Base-by-base conservation (phyloP, 2,888 invertebrate species). In the Zygothrica quintamaculata region DNA sequence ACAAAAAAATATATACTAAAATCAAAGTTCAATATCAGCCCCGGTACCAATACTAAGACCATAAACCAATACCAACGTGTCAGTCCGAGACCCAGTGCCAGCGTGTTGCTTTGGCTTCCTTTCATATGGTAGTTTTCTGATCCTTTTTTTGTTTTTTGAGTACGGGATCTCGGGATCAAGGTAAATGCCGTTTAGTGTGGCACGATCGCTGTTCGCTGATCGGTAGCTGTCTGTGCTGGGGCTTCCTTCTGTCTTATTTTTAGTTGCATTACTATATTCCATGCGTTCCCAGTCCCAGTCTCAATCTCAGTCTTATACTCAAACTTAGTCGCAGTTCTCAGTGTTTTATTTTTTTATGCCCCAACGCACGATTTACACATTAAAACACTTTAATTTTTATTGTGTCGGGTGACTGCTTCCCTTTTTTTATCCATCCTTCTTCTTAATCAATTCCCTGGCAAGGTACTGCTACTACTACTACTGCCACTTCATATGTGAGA, bases 301-400 rank as follows among this genome's bases (percentile, higher is more conserved):
- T 1, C n/a, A n/a, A n/a, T n/a, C n/a, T n/a, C n/a, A n/a, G n/a
- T n/a, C n/a, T n/a, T n/a, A n/a, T n/a, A n/a, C n/a, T n/a, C n/a
- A n/a, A n/a, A n/a, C n/a, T n/a, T n/a, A 29, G 7, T n/a, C 29
- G 9, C n/a, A 29, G 52, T 51, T 43, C 56, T 53, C 42, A 40
- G 48, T 42, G 34, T 29, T 36, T 48, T 56, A n/a, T 51, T 47
- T 65, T 73, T 75, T 61, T 73, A 65, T 75, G 76, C 62, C 58
- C 70, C 68, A 88, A 88, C 87, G 88, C 88, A 88, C 88, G 88
- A 88, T 87, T 86, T 88, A 73, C 74, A 84, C 88, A 88, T 88
- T 88, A 88, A 88, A 87, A 84, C 82, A 87, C 80, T 86, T 88
- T 85, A 82, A 87, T 85, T 77, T 74, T 74, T 82, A 82, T 84